These are phyloP conservation scores for Pelvicachromis taeniatus DNA, from an alignment of 2,113 vertebrate genomes.

Conservation along the genomic window DNA sequence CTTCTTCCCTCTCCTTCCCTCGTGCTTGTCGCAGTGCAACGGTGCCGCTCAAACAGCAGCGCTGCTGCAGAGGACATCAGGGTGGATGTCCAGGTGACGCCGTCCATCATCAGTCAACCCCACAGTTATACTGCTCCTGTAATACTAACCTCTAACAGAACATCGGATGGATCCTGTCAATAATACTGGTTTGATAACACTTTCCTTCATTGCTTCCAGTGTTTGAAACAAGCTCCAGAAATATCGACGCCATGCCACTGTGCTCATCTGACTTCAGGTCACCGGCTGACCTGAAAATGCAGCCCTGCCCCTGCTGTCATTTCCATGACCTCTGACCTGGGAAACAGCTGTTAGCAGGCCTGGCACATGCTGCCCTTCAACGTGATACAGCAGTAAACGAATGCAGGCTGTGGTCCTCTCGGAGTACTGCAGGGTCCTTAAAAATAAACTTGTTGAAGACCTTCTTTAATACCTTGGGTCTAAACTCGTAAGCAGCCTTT, in stretches of 20 bases:
- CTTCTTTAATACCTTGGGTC: not conserved
- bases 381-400: constrained; percentile 24
- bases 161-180: not conserved
- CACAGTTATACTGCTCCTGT: not conserved
- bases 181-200: not conserved
- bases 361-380: constrained; percentile 17
- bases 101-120: not conserved
- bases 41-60: too few species aligned
- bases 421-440: not conserved
- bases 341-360: constrained; percentile 35
- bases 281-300: constrained; percentile 5
- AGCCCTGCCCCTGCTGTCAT: constrained; percentile 9
- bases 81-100: too few species aligned
- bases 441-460: constrained; percentile 32
- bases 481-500: not conserved
- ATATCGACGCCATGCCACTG: not conserved
- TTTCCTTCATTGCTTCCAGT: not conserved
- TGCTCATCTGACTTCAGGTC: not conserved
- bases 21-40: too few species aligned
- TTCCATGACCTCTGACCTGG: constrained; percentile 45
- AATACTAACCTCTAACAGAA: not conserved
- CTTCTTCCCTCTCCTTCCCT: too few species aligned
- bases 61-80: too few species aligned
- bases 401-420: not conserved
- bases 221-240: not conserved